A percentile compares a stretch with the other conserved stretches of the same genome.
Evolutionary conservation across 2,113 vertebrate genomes (phyloP).

Genomic region (Psammodynastes pulverulentus): DNA sequence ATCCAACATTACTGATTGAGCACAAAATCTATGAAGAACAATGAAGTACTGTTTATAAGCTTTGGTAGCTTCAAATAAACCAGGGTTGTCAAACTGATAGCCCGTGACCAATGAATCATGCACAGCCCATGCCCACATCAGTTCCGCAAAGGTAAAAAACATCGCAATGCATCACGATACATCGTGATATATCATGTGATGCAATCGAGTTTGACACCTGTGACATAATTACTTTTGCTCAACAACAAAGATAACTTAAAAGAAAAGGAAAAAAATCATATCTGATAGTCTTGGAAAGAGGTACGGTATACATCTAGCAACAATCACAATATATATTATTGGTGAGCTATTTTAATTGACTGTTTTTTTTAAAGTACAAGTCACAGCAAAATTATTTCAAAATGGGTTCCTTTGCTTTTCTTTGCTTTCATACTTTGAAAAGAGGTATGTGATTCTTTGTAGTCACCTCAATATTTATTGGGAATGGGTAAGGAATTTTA

Average conservation of each 20-base stretch:
- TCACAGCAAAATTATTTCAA: slow-evolving; percentile 50
- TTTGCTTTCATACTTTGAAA: neutral
- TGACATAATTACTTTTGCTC: slow-evolving; percentile 39
- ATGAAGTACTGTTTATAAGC: slow-evolving; percentile 50
- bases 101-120: no score
- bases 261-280: slow-evolving; percentile 21
- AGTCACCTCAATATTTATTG: slow-evolving; percentile 32
- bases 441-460: slow-evolving; percentile 5
- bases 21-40: slow-evolving; percentile 57
- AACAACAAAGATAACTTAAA: slow-evolving; percentile 43
- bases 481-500: neutral
- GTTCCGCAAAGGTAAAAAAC: no score
- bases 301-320: slow-evolving; percentile 41
- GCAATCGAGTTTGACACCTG: no score
- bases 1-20: slow-evolving; percentile 52
- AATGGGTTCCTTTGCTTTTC: slow-evolving; percentile 24
- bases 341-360: slow-evolving; percentile 52
- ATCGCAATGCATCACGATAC: no score
- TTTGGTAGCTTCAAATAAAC: slow-evolving; percentile 38
- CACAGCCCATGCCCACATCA: no score
- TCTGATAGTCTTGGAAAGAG: slow-evolving; percentile 52
- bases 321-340: slow-evolving; percentile 41
- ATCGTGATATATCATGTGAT: no score
- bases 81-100: no score
- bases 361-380: slow-evolving; percentile 28